Base-by-base conservation (phyloP, 53 echinoderm and acorn worm genomes). In the Henricia sp. region DNA sequence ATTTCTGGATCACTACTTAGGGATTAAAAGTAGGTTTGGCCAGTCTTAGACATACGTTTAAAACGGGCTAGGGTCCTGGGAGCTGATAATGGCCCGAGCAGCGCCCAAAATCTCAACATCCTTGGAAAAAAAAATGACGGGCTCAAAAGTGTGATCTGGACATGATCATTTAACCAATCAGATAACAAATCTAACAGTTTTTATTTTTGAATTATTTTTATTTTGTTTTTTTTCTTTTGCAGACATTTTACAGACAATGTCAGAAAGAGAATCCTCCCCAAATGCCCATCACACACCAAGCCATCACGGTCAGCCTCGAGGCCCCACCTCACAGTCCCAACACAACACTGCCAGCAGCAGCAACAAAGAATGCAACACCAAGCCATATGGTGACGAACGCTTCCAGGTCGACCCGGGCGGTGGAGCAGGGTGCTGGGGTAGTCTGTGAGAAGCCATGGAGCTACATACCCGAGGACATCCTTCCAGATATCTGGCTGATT, bases 241-340 rank as follows among this genome's bases (percentile, higher is more conserved):
- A 97, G 99, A 97, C 99, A 43, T 94, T 90, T 48, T 97, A 97
- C 72, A 83, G 67, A 38, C 99, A 97, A 36, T 97, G 94, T 54
- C n/a, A 86, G 27, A 64, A 73, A 10, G 94, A 92, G 32, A 52
- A 70, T 36, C 60, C 28, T 37, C 86, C 33, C 14, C 21, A 57
- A 28, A 41, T 30, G 33, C 68, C 16, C 17, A 37, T 40, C 8
- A 80, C 67, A 9, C 35, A 27, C 41, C 73, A 50, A 30, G 46
- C 65, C 30, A 37, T 48, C 3, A 68, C 59, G 12, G 34, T 80
- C 16, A 54, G 68, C 60, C 67, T 52, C 11, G 71, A 82, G 51
- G 25, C 27, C 29, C 67, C 62, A 60, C 44, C 67, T 23, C 57
- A 75, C 12, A 59, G 26, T 50, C 48, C 51, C 0, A 46, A 50